These are phyloP conservation scores for Pterobdella sp. DNA, from an alignment of 2,888 invertebrate genomes.

Conservation along the genomic window DNA sequence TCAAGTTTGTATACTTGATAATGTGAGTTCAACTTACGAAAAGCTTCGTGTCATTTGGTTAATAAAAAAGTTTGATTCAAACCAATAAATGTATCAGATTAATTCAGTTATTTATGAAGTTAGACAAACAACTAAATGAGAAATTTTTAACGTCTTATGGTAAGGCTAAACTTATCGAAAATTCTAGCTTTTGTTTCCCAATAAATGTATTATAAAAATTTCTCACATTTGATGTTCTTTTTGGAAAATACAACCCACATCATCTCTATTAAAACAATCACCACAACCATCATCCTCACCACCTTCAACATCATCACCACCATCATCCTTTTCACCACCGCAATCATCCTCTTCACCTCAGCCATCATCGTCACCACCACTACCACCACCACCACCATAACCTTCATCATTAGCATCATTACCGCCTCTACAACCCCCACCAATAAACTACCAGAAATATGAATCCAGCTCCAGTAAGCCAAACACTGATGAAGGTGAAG, in stretches of 20 bases:
- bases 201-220: no score
- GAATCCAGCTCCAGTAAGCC: constrained; percentile 25
- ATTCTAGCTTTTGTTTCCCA: no score
- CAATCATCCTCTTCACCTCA: background rate
- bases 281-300: background rate
- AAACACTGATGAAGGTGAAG: constrained; percentile 23
- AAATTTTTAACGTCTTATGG: no score
- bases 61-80: no score
- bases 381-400: background rate
- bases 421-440: background rate
- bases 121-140: no score
- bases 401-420: background rate
- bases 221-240: no score
- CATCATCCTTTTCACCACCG: background rate
- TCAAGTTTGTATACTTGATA: no score
- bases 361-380: background rate
- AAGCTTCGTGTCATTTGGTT: no score
- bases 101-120: no score
- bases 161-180: no score
- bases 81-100: no score
- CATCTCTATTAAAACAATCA: background rate
- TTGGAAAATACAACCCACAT: background rate
- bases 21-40: no score
- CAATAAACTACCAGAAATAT: constrained; percentile 3
- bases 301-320: constrained; percentile 2